phyloP scores from a whole-genome alignment of 2,113 vertebrate genomes.

The Serinus canaria region DNA sequence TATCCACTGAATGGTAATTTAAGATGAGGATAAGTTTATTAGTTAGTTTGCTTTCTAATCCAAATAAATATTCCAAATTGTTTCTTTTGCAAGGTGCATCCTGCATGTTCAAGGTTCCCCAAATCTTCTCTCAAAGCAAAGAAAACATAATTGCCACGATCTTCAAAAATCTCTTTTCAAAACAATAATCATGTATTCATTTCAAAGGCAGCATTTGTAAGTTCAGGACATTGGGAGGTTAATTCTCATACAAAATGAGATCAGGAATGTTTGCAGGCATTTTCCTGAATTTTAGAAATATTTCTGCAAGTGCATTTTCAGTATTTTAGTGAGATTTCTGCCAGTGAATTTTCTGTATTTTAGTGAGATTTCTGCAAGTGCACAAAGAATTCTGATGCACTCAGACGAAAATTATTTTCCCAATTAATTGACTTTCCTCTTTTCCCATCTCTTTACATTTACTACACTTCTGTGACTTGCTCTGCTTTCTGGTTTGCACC shows the following conservation, averaged over 20 bases:
- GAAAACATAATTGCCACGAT: background rate
- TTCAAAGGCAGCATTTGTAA: background rate
- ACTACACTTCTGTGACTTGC: background rate
- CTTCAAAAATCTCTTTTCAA: background rate
- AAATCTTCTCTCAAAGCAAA: background rate
- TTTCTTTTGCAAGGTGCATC: background rate
- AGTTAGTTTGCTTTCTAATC: background rate
- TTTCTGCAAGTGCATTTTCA: background rate
- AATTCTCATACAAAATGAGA: background rate
- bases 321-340: background rate
- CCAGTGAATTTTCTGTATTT: background rate
- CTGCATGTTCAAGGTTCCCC: background rate
- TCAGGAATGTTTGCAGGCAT: background rate
- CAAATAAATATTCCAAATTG: background rate
- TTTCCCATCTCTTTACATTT: background rate
- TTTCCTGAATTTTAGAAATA: background rate
- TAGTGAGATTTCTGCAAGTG: background rate
- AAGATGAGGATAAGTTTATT: background rate
- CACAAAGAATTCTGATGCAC: background rate
- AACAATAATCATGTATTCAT: background rate
- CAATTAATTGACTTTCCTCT: background rate
- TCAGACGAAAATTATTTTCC: background rate
- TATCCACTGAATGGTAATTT: background rate
- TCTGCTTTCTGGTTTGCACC: background rate
- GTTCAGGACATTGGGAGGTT: background rate